phyloP scores from a whole-genome alignment of 2,797 vertebrate species.

The Hipposideros larvatus region DNA sequence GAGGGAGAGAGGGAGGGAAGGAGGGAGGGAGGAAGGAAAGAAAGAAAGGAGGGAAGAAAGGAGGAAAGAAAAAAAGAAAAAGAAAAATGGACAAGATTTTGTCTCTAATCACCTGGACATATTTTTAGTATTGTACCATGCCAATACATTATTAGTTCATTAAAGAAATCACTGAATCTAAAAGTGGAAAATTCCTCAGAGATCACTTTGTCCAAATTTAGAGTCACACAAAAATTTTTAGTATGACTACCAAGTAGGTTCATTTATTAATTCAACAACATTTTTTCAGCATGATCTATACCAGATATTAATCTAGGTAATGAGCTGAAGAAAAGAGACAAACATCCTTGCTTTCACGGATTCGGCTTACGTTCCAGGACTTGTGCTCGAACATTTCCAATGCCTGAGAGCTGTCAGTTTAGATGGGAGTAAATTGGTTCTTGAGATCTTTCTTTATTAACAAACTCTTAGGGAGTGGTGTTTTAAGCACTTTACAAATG shows the following conservation, averaged over 20 bases:
- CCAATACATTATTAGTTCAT: background rate
- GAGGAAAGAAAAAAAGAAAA: background rate
- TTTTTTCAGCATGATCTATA: background rate
- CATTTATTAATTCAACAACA: background rate
- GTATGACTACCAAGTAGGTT: background rate
- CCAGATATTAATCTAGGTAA: background rate
- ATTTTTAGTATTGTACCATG: background rate
- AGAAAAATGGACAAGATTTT: background rate
- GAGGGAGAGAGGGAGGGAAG: background rate
- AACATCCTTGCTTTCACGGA: background rate
- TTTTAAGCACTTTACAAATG: slow-evolving; percentile 23
- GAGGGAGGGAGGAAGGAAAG: no score
- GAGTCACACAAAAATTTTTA: background rate
- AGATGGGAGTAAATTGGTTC: background rate
- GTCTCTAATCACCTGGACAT: background rate
- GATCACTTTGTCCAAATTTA: background rate
- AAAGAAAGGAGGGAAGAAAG: accelerated
- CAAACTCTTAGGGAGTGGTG: background rate
- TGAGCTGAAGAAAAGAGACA: background rate
- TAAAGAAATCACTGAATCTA: slow-evolving; percentile 30
- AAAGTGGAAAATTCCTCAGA: background rate
- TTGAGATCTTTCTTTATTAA: background rate
- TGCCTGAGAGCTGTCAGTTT: background rate
- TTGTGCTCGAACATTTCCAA: background rate
- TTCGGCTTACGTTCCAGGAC: background rate